Conservation (phyloP, 1,140 invertebrate species). For the Bicyclus anynana region DNA sequence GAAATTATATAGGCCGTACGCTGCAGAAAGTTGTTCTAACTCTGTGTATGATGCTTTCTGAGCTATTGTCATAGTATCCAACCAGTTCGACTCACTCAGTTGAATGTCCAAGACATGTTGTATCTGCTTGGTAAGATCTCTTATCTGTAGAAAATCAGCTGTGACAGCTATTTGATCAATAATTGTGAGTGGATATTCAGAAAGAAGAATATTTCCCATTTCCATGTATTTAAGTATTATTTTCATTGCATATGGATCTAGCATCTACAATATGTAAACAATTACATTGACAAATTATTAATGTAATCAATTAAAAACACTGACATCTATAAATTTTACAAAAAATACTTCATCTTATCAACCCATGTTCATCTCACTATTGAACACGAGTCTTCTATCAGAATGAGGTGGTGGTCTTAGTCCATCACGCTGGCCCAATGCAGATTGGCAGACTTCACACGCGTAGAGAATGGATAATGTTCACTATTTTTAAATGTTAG, state of each 20-base stretch:
- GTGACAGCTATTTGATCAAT: slow-evolving; percentile 47
- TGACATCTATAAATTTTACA: too few relatives aligned
- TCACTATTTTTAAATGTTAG: too few relatives aligned
- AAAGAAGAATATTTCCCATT: slow-evolving; percentile 55
- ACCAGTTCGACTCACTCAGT: slow-evolving; percentile 45
- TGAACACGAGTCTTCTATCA: too few relatives aligned
- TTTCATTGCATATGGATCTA: slow-evolving; percentile 53
- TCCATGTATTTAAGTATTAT: slow-evolving; percentile 60
- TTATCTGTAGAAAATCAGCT: slow-evolving; percentile 60
- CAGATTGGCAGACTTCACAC: too few relatives aligned
- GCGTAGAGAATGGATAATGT: too few relatives aligned
- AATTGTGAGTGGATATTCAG: slow-evolving; percentile 38
- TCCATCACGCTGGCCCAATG: too few relatives aligned
- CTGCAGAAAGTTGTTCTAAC: slow-evolving; percentile 42
- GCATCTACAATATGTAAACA: slow-evolving; percentile 31
- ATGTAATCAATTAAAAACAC: too few relatives aligned
- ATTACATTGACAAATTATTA: too few relatives aligned
- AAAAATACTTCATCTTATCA: too few relatives aligned
- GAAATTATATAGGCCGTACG: slow-evolving; percentile 52
- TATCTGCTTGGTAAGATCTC: slow-evolving; percentile 62
- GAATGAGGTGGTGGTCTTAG: too few relatives aligned
- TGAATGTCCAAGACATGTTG: slow-evolving; percentile 50
- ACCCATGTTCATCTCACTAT: too few relatives aligned
- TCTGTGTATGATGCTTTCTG: slow-evolving; percentile 41
- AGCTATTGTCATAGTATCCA: slow-evolving; percentile 51